Conservation (phyloP, 1,140 invertebrate genomes). For the Heliothis virescens region DNA sequence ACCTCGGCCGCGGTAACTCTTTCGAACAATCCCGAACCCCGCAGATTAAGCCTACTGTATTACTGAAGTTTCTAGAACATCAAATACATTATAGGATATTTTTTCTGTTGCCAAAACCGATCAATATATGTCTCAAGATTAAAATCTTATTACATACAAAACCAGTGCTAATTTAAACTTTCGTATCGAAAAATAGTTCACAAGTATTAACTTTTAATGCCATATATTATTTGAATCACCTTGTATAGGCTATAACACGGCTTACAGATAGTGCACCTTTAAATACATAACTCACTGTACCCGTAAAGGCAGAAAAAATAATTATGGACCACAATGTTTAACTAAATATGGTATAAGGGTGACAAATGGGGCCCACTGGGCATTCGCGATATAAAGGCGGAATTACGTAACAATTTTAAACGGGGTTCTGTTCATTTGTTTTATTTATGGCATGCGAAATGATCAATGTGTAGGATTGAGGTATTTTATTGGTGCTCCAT, state of each 20-base stretch:
- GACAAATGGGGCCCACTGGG: constrained; percentile 21
- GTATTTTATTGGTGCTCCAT: not conserved
- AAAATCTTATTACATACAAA: not conserved
- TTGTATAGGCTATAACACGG: not conserved
- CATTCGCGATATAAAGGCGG: constrained; percentile 1
- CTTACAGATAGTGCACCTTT: constrained; percentile 8
- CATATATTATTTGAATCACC: not conserved
- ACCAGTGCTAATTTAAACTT: not conserved
- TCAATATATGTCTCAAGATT: not conserved
- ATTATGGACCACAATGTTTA: not conserved
- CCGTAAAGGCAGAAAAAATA: not conserved
- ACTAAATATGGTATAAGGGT: constrained; percentile 28
- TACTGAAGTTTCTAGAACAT: too few species aligned
- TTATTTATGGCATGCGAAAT: constrained; percentile 16
- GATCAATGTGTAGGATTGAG: not conserved
- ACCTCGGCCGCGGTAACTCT: too few species aligned
- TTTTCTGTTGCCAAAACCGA: too few species aligned
- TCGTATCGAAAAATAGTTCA: not conserved
- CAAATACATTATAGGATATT: too few species aligned
- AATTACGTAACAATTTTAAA: constrained; percentile 27
- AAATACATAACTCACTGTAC: not conserved
- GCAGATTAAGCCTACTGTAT: too few species aligned
- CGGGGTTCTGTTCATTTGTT: constrained; percentile 9
- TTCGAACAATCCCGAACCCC: too few species aligned
- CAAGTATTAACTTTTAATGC: too few species aligned